phyloP scores from a whole-genome alignment of 2,113 vertebrate genomes.

The Vimba vimba region DNA sequence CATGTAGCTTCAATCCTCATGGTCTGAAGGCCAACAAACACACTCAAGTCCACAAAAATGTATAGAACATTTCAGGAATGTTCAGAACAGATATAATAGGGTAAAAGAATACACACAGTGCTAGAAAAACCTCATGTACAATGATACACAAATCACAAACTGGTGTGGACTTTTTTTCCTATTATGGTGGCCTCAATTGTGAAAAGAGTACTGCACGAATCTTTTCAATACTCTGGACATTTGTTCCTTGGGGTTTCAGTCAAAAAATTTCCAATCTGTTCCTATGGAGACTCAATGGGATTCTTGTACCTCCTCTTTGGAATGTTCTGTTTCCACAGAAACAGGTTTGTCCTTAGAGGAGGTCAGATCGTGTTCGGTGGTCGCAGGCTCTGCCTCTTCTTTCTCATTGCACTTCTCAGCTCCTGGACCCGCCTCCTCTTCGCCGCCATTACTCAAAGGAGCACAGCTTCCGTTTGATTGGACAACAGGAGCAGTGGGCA shows the following conservation, averaged over 20 bases:
- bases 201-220: neutral
- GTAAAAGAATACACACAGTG: neutral
- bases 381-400: neutral
- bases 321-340: conserved; percentile 49
- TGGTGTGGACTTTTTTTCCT: neutral
- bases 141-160: neutral
- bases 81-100: neutral
- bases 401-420: neutral
- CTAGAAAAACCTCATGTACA: neutral
- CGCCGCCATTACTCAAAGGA: conserved; percentile 61
- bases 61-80: neutral
- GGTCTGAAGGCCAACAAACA: neutral
- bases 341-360: conserved; percentile 49
- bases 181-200: neutral
- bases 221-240: neutral
- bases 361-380: neutral
- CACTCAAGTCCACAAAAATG: neutral
- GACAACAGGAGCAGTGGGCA: conserved; percentile 57
- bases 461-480: conserved; percentile 42
- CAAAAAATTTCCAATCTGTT: conserved; percentile 39
- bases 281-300: conserved; percentile 47
- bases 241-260: conserved; percentile 13
- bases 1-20: neutral
- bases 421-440: neutral
- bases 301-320: conserved; percentile 27